phyloP scores from a whole-genome alignment of 2,797 vertebrate genomes.

The Rhabdomys pumilio region DNA sequence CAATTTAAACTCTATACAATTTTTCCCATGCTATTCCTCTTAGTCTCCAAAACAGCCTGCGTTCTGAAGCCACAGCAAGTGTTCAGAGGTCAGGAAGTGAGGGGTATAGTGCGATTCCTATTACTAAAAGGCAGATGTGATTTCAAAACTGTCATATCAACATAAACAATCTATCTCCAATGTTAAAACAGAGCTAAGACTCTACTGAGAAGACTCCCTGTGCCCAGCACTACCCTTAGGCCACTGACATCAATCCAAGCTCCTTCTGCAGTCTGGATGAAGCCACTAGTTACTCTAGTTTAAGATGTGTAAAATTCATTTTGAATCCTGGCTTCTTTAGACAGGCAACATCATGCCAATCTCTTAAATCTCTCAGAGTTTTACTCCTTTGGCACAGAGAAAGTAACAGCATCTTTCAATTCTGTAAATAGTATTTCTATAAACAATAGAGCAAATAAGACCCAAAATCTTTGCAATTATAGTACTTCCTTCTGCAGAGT shows the following conservation, averaged over 20 bases:
- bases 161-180: not conserved
- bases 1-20: conserved; percentile 36
- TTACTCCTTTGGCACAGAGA: not conserved
- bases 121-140: not conserved
- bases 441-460: conserved; percentile 56
- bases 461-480: not conserved
- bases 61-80: conserved; percentile 21
- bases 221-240: not conserved
- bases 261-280: not conserved
- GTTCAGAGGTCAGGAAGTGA: conserved; percentile 7
- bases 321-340: not conserved
- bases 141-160: not conserved
- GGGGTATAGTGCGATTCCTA: not conserved
- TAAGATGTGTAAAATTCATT: not conserved
- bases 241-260: not conserved
- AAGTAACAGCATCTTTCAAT: not conserved
- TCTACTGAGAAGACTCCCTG: not conserved
- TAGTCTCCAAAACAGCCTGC: conserved; percentile 8
- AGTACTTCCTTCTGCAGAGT: not conserved
- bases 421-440: not conserved
- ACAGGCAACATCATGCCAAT: not conserved
- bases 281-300: not conserved
- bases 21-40: not conserved
- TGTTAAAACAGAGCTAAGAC: conserved; percentile 23
- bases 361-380: not conserved